Base-by-base conservation (phyloP, 2,113 vertebrate genomes). In the Lontra canadensis region DNA sequence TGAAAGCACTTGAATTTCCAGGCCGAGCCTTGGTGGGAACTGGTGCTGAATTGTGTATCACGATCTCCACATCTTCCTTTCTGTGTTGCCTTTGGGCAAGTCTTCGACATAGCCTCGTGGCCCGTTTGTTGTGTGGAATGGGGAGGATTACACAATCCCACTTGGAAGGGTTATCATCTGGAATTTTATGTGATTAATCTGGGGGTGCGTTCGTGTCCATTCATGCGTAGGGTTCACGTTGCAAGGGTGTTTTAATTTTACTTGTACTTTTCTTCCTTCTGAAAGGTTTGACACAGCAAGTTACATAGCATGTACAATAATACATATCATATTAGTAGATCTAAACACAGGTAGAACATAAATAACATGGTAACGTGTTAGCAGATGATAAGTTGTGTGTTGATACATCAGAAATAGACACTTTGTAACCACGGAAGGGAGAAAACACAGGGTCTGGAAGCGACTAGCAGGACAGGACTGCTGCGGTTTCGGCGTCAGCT, bases 121-220 rank as follows among this genome's bases (percentile, higher is more conserved):
- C 29, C 36, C 91, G 17, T 63, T 42, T 71, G 42, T 3, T 67
- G 20, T 90, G 92, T 82, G 42, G 42, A 26, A 25, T 8, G 44
- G 31, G 39, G 61, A 15, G 34, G 39, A 74, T 93, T 74, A n/a
- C 47, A 85, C 25, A 49, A 26, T 52, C 44, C 55, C 29, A 55
- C 67, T 94, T 95, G 69, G 79, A 36, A 96, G 78, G 84, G 44
- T 6, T 55, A 13, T 55, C 31, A 49, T 88, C 73, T 85, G 4
- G 36, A 84, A 63, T 95, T 84, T 76, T 82, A 73, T 59, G 65
- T 91, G 74, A 79, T 92, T 90, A 49, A 67, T 67, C 85, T 57
- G 6, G 31, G 55, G 44, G 10, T 47, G 7, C 69, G 26, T 91
- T 88, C 80, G 3, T 90, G 76, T 95, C 73, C 78, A 1, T 78